Conservation (phyloP, 2,113 vertebrate genomes). For the Brienomyrus longianalis region DNA sequence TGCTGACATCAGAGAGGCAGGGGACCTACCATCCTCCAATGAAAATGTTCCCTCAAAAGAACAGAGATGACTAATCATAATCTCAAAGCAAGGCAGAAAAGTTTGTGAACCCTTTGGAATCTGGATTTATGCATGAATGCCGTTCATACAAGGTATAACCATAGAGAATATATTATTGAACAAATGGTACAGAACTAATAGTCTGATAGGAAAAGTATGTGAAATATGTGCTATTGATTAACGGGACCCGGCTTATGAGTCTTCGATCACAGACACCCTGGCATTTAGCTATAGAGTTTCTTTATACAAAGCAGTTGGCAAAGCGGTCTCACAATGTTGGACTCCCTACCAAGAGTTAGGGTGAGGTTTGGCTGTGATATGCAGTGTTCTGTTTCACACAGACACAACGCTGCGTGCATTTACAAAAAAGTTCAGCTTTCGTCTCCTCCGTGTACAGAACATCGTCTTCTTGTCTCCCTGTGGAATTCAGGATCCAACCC, state of each 20-base stretch:
- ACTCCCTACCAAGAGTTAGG: neutral
- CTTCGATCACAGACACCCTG: neutral
- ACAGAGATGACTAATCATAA: neutral
- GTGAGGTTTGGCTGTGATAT: neutral
- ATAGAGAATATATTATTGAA: neutral
- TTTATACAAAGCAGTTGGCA: neutral
- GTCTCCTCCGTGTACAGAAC: neutral
- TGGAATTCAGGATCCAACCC: neutral
- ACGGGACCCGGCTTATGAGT: neutral
- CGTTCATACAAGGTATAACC: neutral
- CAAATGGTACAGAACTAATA: neutral
- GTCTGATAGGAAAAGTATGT: neutral
- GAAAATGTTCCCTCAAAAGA: neutral
- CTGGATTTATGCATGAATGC: neutral
- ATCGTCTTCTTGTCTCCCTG: neutral
- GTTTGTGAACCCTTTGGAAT: neutral
- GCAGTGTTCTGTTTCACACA: neutral
- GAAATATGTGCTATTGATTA: neutral
- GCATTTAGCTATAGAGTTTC: neutral
- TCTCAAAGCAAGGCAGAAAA: neutral
- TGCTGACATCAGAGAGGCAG: neutral
- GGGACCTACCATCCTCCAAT: neutral
- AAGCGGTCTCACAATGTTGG: neutral
- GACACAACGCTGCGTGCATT: neutral
- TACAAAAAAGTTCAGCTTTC: neutral